phyloP scores from a whole-genome alignment of 2,888 invertebrate species.

The Pedicia rivosa region DNA sequence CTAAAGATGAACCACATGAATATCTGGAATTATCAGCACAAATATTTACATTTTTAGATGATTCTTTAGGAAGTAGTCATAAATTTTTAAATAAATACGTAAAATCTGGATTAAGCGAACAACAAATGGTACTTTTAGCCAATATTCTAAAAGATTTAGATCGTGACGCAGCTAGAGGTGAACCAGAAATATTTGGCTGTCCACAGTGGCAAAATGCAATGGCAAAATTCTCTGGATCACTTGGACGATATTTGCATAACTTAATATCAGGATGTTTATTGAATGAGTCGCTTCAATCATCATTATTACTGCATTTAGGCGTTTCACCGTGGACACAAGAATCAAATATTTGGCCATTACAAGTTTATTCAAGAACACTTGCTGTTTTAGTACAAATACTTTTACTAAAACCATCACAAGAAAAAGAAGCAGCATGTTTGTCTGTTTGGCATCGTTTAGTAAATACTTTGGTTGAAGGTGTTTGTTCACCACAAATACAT shows the following conservation, averaged over 20 bases:
- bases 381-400: constrained; percentile 76
- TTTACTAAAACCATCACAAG: constrained; percentile 60
- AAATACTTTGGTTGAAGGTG: constrained; percentile 75
- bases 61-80: constrained; percentile 43
- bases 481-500: constrained; percentile 28
- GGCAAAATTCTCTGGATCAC: constrained; percentile 28
- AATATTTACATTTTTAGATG: constrained; percentile 73
- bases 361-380: constrained; percentile 59
- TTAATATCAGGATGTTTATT: constrained; percentile 55
- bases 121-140: constrained; percentile 77
- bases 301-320: constrained; percentile 53
- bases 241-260: constrained; percentile 38
- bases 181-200: constrained; percentile 38
- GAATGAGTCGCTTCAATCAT: constrained; percentile 49
- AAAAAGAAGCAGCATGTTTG: constrained; percentile 78
- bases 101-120: constrained; percentile 55
- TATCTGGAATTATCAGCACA: constrained; percentile 76
- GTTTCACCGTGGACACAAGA: constrained; percentile 57
- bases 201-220: constrained; percentile 29
- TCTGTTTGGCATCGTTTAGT: constrained; percentile 85
- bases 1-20: constrained; percentile 67
- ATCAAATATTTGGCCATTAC: constrained; percentile 56
- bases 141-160: constrained; percentile 83
- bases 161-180: constrained; percentile 71
- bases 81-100: constrained; percentile 45